phyloP scores from a whole-genome alignment of 1,140 invertebrate genomes.

The Cotesia vestalis region DNA sequence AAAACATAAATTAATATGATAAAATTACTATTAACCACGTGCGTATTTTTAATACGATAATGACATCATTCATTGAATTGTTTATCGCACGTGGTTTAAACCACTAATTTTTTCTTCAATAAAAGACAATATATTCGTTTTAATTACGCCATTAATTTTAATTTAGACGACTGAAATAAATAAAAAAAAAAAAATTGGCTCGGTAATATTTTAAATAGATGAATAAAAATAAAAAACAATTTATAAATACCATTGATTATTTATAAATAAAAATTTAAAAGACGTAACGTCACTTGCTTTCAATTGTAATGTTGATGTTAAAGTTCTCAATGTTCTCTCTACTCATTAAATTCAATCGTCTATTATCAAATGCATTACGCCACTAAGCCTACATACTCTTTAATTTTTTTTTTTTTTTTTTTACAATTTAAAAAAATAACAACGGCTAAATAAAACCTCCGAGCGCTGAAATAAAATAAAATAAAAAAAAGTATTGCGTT shows the following conservation, averaged over 20 bases:
- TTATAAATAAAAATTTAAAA: slow-evolving; percentile 17
- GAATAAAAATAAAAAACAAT: not conserved
- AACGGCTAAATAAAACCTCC: not conserved
- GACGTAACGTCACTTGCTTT: slow-evolving; percentile 12
- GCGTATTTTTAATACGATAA: not conserved
- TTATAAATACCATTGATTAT: not conserved
- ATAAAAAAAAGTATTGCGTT: slow-evolving; percentile 11
- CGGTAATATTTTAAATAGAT: too few relatives aligned
- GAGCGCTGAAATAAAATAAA: not conserved
- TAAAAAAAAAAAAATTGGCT: too few relatives aligned
- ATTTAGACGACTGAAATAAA: too few relatives aligned
- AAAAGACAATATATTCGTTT: not conserved
- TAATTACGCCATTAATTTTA: not conserved
- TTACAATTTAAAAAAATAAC: not conserved
- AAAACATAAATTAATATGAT: too few relatives aligned
- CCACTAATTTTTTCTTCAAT: too few relatives aligned
- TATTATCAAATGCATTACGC: slow-evolving; percentile 18
- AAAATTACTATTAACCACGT: too few relatives aligned
- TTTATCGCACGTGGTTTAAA: not conserved
- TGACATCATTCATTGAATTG: not conserved
- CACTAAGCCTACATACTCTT: not conserved
- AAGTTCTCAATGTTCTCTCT: slow-evolving; percentile 2
- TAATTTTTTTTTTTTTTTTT: not conserved
- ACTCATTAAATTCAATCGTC: slow-evolving; percentile 22
- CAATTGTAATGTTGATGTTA: slow-evolving; percentile 21